Evolutionary conservation across 2,888 invertebrate genomes (phyloP).

Genomic region (Hedychridium roseum): DNA sequence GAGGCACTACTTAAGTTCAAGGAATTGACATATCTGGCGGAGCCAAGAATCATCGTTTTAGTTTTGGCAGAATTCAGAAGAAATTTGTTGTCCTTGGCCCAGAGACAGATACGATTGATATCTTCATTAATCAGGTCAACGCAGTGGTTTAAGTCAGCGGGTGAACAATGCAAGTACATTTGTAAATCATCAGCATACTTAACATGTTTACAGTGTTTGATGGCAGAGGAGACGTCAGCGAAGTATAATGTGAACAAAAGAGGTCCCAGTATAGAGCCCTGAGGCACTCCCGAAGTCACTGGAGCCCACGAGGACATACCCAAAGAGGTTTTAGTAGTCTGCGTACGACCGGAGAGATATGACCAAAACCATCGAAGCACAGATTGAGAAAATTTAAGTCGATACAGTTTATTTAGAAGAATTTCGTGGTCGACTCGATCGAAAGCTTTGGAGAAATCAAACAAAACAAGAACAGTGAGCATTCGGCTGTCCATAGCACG

Average conservation of each 20-base stretch:
- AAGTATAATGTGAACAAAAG: neutral
- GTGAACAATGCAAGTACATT: no score
- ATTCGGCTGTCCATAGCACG: neutral
- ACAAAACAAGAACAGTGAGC: neutral
- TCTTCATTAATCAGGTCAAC: no score
- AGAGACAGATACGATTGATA: no score
- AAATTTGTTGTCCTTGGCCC: no score
- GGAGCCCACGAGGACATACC: neutral
- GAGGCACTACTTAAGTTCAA: no score
- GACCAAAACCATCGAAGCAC: neutral
- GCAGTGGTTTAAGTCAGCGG: no score
- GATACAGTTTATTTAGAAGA: neutral
- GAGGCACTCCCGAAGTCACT: neutral
- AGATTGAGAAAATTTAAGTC: neutral
- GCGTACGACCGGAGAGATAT: neutral
- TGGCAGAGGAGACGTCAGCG: neutral
- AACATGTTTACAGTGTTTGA: neutral
- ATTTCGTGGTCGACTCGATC: neutral
- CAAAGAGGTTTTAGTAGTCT: neutral
- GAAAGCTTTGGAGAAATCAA: constrained; percentile 11
- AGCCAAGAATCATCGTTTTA: no score
- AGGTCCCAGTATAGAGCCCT: neutral
- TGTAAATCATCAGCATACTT: neutral
- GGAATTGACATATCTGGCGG: no score
- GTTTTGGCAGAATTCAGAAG: no score